Percentiles rank a stretch among this genome's conserved stretches.
Conservation (phyloP, 1,140 invertebrate species). For the Chironomus striatipennis region DNA sequence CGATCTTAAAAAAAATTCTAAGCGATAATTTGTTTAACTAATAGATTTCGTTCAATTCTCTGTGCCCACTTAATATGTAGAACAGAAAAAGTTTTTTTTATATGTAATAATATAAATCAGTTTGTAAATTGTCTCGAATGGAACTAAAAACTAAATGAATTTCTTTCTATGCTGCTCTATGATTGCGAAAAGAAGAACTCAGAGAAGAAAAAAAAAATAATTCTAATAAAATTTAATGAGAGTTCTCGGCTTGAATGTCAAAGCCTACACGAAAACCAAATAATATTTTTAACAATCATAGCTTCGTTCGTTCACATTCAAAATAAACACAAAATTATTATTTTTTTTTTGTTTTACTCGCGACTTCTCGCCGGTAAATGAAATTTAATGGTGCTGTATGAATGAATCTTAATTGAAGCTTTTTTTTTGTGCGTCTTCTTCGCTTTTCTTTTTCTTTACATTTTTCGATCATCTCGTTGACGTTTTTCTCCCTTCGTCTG, state of each 20-base stretch:
- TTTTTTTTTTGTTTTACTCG: too few species aligned
- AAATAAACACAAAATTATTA: background rate
- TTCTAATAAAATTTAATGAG: slow-evolving; percentile 6
- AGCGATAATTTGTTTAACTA: background rate
- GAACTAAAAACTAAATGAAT: background rate
- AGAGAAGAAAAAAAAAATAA: background rate
- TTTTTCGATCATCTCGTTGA: background rate
- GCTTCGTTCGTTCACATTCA: background rate
- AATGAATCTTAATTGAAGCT: background rate
- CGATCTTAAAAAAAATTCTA: background rate
- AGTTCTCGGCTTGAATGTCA: background rate
- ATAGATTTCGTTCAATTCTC: background rate
- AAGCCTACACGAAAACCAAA: background rate
- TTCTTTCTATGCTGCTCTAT: background rate
- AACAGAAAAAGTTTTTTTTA: background rate
- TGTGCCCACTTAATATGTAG: background rate
- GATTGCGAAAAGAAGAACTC: too few species aligned
- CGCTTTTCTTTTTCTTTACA: background rate
- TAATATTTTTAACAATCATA: background rate
- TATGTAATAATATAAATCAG: background rate
- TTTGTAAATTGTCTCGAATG: slow-evolving; percentile 10
- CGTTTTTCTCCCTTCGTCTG: too few species aligned
- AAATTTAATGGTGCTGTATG: background rate
- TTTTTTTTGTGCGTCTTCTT: background rate
- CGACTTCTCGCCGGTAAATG: background rate